These are phyloP conservation scores for Lagodon rhomboides DNA, from an alignment of 2,797 vertebrate genomes.

Conservation along the genomic window DNA sequence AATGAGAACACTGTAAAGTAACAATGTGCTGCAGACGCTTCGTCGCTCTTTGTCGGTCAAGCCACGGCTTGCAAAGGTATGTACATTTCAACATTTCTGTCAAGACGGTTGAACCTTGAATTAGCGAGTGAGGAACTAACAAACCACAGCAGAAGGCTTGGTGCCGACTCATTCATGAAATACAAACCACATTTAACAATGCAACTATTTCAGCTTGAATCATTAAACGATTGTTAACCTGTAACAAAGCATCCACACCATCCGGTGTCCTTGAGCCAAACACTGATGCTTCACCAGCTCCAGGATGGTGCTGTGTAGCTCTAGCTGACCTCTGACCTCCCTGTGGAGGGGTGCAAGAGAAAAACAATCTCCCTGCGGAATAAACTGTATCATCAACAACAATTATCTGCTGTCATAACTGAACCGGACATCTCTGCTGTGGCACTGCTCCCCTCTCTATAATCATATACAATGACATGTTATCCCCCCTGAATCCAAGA, in stretches of 20 bases:
- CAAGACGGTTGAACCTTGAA: conserved; percentile 27
- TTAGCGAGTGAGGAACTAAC: neutral
- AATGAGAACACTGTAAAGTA: conserved; percentile 12
- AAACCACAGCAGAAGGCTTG: neutral
- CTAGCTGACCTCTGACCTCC: conserved; percentile 34
- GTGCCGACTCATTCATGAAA: neutral
- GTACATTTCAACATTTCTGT: conserved; percentile 49
- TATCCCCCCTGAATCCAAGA: neutral
- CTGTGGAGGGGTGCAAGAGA: neutral
- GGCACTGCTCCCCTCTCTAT: neutral
- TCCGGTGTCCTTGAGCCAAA: conserved; percentile 2
- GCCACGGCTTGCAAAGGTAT: conserved; percentile 73
- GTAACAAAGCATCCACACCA: too few species aligned
- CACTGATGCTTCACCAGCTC: neutral
- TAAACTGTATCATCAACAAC: neutral
- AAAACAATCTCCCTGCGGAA: conserved; percentile 3
- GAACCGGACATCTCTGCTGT: neutral
- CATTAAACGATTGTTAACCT: neutral
- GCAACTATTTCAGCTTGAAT: neutral
- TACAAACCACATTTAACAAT: neutral
- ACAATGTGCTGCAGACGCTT: conserved; percentile 23
- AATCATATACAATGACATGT: neutral
- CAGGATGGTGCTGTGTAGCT: neutral
- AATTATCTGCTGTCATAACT: neutral
- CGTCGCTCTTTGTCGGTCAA: conserved; percentile 39